Base-by-base conservation (phyloP, 2,113 vertebrate species). In the Gnathonemus longibarbis region DNA sequence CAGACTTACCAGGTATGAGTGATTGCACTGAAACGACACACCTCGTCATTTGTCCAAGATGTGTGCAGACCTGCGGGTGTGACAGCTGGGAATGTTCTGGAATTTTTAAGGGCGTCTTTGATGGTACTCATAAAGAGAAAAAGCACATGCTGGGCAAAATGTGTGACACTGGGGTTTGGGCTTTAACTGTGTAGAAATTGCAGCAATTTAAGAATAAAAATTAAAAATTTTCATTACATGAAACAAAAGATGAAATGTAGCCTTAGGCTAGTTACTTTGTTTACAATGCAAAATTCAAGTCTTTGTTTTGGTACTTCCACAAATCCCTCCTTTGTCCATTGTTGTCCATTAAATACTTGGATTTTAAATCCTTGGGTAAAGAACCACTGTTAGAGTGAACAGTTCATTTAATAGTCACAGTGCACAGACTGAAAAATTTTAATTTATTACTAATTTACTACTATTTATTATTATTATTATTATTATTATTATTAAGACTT, bases 1-100 rank as follows among this genome's bases (percentile, higher is more conserved):
- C 98, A 99, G 96, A 97, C 98, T 0, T 97, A 97, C 93, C 96
- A 98, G 98, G 98, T 99, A 94, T 56, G 87, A 80, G 15, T 85
- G 42, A 48, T 0, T 11, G 9, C 42, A 13, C n/a, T 48, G 19
- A 17, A 48, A 24, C 5, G 6, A 24, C 15, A 48, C 0, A 15
- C 83, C 8, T 46, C 83, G 6, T n/a, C 7, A n/a, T 24, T 48
- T 84, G 45, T 45, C 39, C 9, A n/a, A 45, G 39, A 84, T 84
- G 39, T 84, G 24, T 84, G 21, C 39, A n/a, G 45, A 46, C 39
- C 21, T 35, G 74, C 19, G 74, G 74, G 15, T 42, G 74, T 80
- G 35, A 80, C 74, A 80, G 31, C 74, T 80, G 74, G 74, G 35
- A 80, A 80, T 80, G 35, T 8, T 80, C 74, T 42, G 74, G 31